Evolutionary conservation across 2,113 vertebrate species (phyloP).

Genomic region (Gymnogyps californianus): DNA sequence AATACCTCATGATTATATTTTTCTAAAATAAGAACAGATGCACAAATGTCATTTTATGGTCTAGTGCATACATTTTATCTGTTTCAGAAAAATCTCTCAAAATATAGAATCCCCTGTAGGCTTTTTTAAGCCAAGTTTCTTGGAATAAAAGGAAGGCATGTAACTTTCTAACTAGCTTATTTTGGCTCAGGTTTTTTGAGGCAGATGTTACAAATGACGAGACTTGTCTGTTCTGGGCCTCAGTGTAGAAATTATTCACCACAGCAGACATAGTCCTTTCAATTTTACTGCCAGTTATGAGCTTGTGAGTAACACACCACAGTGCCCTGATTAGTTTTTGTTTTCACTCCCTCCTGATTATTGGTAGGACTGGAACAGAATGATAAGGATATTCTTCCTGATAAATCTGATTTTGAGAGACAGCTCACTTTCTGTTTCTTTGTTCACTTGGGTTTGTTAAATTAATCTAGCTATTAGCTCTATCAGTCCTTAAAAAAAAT

Average conservation of each 20-base stretch:
- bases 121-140: constrained; percentile 18
- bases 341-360: constrained; percentile 64
- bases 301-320: constrained; percentile 57
- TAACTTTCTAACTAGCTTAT: constrained; percentile 71
- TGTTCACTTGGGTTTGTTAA: constrained; percentile 34
- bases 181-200: constrained; percentile 66
- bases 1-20: background rate
- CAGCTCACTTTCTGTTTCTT: background rate
- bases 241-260: constrained; percentile 72
- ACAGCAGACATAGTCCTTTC: constrained; percentile 61
- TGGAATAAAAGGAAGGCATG: constrained; percentile 1
- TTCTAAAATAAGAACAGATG: background rate
- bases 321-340: constrained; percentile 64
- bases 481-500: constrained; percentile 2
- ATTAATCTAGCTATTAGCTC: constrained; percentile 19
- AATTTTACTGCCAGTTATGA: constrained; percentile 70
- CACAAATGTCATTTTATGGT: background rate
- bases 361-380: constrained; percentile 53
- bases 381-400: constrained; percentile 60
- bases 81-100: constrained; percentile 4
- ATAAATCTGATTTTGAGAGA: constrained; percentile 45
- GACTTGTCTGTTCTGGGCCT: constrained; percentile 61
- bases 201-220: constrained; percentile 73
- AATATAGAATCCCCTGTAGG: background rate
- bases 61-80: background rate